Evolutionary conservation across 64 coral and sea anemone genomes (phyloP).

Genomic region (Stylophora pistillata): DNA sequence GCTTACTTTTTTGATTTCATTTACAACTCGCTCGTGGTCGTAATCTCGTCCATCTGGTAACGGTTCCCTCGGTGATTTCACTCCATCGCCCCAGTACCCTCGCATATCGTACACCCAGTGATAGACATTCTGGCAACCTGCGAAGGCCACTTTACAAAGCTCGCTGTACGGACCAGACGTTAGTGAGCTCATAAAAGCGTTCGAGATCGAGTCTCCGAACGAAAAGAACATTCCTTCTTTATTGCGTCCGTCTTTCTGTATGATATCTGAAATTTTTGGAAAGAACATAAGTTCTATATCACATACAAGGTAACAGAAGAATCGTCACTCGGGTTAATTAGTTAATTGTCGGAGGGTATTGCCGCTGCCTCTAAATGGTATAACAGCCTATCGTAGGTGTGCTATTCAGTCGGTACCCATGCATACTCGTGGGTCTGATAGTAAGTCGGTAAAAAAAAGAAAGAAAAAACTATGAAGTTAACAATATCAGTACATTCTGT

Average conservation of each 20-base stretch:
- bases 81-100: constrained; percentile 81
- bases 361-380: too few species aligned
- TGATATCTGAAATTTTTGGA: background rate
- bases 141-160: constrained; percentile 58
- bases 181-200: constrained; percentile 41
- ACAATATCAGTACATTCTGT: too few species aligned
- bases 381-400: too few species aligned
- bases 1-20: constrained; percentile 77
- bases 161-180: constrained; percentile 51
- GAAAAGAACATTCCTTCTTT: constrained; percentile 53
- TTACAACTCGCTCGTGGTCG: constrained; percentile 83
- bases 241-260: background rate
- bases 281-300: too few species aligned
- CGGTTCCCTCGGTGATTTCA: constrained; percentile 65
- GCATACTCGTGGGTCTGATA: too few species aligned
- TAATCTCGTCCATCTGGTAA: constrained; percentile 70
- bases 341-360: too few species aligned
- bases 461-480: too few species aligned
- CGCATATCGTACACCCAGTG: constrained; percentile 81
- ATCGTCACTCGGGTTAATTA: too few species aligned
- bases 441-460: too few species aligned
- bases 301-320: too few species aligned
- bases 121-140: constrained; percentile 52
- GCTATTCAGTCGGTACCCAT: too few species aligned
- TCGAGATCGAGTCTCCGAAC: constrained; percentile 80